Base-by-base conservation (phyloP, 2,888 invertebrate genomes). In the Parnassius glacialis region DNA sequence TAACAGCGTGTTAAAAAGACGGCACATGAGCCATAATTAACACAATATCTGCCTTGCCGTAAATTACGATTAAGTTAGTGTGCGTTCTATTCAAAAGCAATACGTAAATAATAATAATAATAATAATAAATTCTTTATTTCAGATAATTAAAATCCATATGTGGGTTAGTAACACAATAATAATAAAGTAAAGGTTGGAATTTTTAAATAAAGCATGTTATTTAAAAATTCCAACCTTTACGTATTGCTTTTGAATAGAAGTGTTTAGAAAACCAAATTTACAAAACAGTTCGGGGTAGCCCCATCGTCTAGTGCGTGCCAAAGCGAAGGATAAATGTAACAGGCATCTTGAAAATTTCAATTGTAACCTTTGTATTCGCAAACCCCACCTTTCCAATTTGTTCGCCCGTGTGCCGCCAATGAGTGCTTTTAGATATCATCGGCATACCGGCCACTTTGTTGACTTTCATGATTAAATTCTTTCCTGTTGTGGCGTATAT, bases 341-440 rank as follows among this genome's bases (percentile, higher is more conserved):
- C 77, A 81, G 81, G 88, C 81, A 89, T 90, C 84, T 88, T 81
- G 81, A 81, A 86, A 88, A 90, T 90, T 88, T 88, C 87, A 87
- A 87, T 90, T 87, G 89, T 88, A 84, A 80, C 83, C 80, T 87
- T 85, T 83, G 79, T 74, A 74, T 81, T 80, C 76, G 78, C 77
- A 76, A 80, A 78, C 76, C 70, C 75, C 78, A 80, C 81, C 79
- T 79, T 79, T 81, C 78, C 84, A 87, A 89, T 88, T 88, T 87
- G 87, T 87, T 83, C 81, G 78, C 76, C 73, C 76, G 81, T 80
- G 78, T 77, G 72, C 80, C 78, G 79, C 79, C 78, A 83, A 81
- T 83, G 82, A 84, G 80, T 74, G 75, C 76, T 79, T 71, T 75
- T 76, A 84, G 87, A 87, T 89, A 87, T 87, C 81, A 88, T 88